These are phyloP conservation scores for Aspidapion aeneum DNA, from an alignment of 2,888 invertebrate species.

Conservation along the genomic window DNA sequence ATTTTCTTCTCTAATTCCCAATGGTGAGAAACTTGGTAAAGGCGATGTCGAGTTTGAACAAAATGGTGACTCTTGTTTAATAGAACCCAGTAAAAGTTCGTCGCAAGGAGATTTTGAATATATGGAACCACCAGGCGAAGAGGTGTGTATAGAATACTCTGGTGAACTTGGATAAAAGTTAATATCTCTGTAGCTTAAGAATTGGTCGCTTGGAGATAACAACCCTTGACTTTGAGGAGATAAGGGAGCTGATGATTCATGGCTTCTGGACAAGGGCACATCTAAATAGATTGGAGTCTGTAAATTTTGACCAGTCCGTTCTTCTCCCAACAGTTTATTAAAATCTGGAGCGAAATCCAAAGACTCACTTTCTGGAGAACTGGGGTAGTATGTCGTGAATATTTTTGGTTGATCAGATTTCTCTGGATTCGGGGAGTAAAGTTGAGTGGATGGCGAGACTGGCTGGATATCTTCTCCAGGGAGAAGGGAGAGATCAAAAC, in stretches of 20 bases:
- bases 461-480: conserved; percentile 56
- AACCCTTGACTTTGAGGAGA: conserved; percentile 47
- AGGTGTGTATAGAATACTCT: conserved; percentile 51
- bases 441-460: conserved; percentile 50
- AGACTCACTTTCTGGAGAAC: conserved; percentile 36
- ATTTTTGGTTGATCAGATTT: conserved; percentile 40
- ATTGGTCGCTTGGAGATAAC: conserved; percentile 48
- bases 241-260: conserved; percentile 43
- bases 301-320: conserved; percentile 38
- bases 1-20: conserved; percentile 47
- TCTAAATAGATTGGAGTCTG: conserved; percentile 49
- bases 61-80: conserved; percentile 52
- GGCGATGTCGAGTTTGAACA: conserved; percentile 50
- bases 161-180: conserved; percentile 48
- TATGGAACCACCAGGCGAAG: conserved; percentile 49
- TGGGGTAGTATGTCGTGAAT: conserved; percentile 42
- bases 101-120: conserved; percentile 57
- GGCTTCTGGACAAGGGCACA: conserved; percentile 40
- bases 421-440: conserved; percentile 41
- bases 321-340: conserved; percentile 41
- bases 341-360: conserved; percentile 44
- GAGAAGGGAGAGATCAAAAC: conserved; percentile 70
- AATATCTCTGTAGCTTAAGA: conserved; percentile 51
- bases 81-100: conserved; percentile 43
- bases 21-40: conserved; percentile 48